Base-by-base conservation (phyloP, 2,888 invertebrate species). In the Cryptophagus acutangulus region DNA sequence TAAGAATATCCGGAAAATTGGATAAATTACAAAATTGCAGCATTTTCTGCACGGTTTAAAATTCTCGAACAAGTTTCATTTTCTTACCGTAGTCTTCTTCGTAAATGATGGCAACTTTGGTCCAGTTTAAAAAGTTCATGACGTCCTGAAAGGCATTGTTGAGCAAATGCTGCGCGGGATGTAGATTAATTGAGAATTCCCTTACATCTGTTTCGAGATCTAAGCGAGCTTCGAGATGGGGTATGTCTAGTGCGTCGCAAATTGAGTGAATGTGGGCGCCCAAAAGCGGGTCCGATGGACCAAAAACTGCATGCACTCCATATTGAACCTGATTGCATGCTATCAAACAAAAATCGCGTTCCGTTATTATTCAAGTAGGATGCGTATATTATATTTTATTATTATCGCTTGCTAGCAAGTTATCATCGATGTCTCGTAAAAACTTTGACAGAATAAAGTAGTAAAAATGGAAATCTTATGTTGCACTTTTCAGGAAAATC, bases 81-180 rank as follows among this genome's bases (percentile, higher is more conserved):
- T 8, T 40, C 69, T 70, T 51, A 83, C 84, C 82, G 57, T 78
- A 78, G 59, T 86, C 81, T 59, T 94, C 90, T 62, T 96, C 94
- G 62, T 94, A 95, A 30, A 96, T 81, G 39, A 96, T 84, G 0
- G 91, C 93, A 59, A 94, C 89, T 62, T 84, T 82, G 2, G 89
- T 89, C 95, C 95, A 95, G 65, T 91, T 90, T 45, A 93, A 78
- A 65, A 88, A 88, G 6, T 80, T 74, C 67, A 94, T 87, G 51
- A 93, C 77, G 67, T 88, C 87, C 53, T 81, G 75, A 59, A 84
- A 83, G 26, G 88, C 87, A 48, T 71, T 67, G 62, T 86, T 83
- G 47, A 89, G 75, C 48, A 82, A 73, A 51, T 74, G 72, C 65
- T 85, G 83, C 54, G 84, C 77, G 31, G 89, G 89, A 69, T 84